Evolutionary conservation across 2,888 invertebrate genomes (phyloP), one percentile per base, ranked within the genome.

Genomic region (Lasioglossum villosulum): DNA sequence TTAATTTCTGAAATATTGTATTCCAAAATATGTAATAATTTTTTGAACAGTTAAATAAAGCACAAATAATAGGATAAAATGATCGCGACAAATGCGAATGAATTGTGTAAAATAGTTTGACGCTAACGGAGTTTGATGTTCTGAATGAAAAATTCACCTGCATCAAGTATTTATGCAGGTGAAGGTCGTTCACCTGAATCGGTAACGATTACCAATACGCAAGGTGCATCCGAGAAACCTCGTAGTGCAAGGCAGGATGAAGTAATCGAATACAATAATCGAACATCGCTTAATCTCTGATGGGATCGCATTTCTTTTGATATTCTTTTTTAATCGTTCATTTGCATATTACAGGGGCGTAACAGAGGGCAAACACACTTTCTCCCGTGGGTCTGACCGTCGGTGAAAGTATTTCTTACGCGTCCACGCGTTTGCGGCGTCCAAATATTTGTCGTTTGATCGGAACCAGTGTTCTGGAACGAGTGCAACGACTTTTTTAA

Each of bases 371-470:
- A 83, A 87, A 76, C 82, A 37, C 75, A 87, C 91, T 91, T 91
- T 91, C 91, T 91, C 91, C 84, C 42, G 39, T 80, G 59, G 52
- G 63, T 74, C 83, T 70, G 84, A 84, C 83, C 75, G 71, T 77
- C 78, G 90, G 91, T 92, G 91, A 92, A 92, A 92, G 91, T 92
- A 86, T 92, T 92, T 90, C 91, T 86, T 86, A 86, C 84, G 66
- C 84, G 72, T 87, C 70, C 80, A 78, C 74, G 75, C 81, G 82
- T 80, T 71, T 76, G 73, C 14, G 71, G 23, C 84, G 85, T 68
- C 88, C 88, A 76, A 91, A 90, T 91, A 88, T 90, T 59, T 80
- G 75, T 81, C 84, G 70, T 72, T 86, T 74, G 83, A 83, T 86
- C 78, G 68, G 66, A 75, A 77, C 72, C 79, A 80, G 85, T 77